phyloP scores from a whole-genome alignment of 2,797 vertebrate species.

The Saxicola maurus region DNA sequence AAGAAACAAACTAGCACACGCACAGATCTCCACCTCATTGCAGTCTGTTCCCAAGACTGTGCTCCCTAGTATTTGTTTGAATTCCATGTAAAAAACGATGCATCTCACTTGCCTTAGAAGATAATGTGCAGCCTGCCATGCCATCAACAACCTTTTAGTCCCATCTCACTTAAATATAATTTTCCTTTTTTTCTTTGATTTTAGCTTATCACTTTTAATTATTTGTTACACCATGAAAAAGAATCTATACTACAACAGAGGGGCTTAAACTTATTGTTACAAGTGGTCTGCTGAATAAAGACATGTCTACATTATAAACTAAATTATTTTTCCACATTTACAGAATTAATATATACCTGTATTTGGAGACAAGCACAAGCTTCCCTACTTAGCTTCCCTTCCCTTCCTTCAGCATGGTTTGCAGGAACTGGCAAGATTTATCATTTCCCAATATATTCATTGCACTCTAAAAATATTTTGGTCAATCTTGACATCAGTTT shows the following conservation, averaged over 20 bases:
- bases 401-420: neutral
- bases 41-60: neutral
- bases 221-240: neutral
- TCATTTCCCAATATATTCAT: neutral
- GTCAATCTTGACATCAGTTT: neutral
- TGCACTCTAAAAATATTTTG: neutral
- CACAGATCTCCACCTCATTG: neutral
- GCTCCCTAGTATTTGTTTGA: neutral
- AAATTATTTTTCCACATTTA: neutral
- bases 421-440: neutral
- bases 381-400: neutral
- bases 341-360: neutral
- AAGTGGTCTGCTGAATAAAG: neutral
- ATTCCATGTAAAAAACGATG: neutral
- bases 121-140: neutral
- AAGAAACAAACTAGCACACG: neutral
- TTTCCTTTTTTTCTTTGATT: neutral
- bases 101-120: neutral
- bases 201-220: neutral
- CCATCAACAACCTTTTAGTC: neutral
- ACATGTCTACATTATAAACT: neutral
- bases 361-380: neutral
- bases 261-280: neutral
- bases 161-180: neutral
- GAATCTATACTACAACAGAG: neutral